Evolutionary conservation across 2,888 invertebrate genomes (phyloP).

Genomic region (Brachylomia viminalis): DNA sequence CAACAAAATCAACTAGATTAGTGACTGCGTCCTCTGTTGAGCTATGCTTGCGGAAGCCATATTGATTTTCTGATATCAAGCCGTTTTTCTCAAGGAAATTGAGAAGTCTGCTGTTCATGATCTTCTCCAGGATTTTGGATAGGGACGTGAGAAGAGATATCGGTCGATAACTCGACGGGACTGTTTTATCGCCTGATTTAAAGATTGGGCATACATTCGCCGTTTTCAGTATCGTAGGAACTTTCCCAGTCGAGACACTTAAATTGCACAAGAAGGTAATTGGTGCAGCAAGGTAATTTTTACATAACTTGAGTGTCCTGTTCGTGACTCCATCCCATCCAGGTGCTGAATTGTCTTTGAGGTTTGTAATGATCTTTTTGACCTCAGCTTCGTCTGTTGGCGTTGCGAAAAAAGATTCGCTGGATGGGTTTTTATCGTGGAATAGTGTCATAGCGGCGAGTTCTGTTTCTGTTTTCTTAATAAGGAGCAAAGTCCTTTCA

Average conservation of each 20-base stretch:
- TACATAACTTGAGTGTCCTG: background rate
- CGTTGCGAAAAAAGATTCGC: background rate
- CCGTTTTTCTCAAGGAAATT: too few relatives aligned
- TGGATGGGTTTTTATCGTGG: background rate
- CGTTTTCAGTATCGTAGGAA: background rate
- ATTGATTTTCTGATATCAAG: too few relatives aligned
- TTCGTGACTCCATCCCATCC: background rate
- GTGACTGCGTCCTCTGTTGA: too few relatives aligned
- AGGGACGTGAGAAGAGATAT: background rate
- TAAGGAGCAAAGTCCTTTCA: background rate
- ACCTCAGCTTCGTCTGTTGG: background rate
- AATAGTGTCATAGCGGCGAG: background rate
- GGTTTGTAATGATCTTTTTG: background rate
- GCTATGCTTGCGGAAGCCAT: too few relatives aligned
- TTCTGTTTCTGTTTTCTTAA: background rate
- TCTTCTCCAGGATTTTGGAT: too few relatives aligned
- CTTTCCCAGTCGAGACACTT: background rate
- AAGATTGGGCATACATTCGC: background rate
- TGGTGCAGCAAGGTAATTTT: background rate
- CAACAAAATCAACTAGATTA: too few relatives aligned
- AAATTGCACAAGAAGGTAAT: conserved; percentile 5
- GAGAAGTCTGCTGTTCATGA: too few relatives aligned
- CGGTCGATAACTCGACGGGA: background rate
- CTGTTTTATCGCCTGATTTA: background rate
- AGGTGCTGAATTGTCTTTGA: background rate